These are phyloP conservation scores for Diogma glabrata DNA, from an alignment of 2,888 invertebrate genomes.

Conservation along the genomic window DNA sequence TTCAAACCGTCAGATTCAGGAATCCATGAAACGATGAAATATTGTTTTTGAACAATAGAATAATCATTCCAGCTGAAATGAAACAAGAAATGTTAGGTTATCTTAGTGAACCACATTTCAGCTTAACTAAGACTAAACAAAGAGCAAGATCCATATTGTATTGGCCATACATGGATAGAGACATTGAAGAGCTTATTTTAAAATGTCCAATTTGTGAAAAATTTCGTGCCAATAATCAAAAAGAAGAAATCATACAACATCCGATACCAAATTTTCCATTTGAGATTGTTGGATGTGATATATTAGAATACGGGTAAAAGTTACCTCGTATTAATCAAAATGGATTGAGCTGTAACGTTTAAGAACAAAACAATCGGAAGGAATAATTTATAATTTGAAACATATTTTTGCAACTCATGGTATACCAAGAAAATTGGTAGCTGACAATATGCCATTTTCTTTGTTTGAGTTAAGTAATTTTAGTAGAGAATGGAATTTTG, in stretches of 20 bases:
- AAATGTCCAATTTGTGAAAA: slow-evolving; percentile 8
- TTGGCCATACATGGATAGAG: no score
- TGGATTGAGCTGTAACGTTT: slow-evolving; percentile 14
- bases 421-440: slow-evolving; percentile 4
- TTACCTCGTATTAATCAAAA: slow-evolving; percentile 16
- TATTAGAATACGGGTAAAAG: slow-evolving; percentile 12
- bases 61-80: no score
- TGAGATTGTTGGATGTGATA: slow-evolving; percentile 12
- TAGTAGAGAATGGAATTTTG: background rate
- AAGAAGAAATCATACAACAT: slow-evolving; percentile 12
- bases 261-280: slow-evolving; percentile 8
- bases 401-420: slow-evolving; percentile 15
- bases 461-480: slow-evolving; percentile 1
- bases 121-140: background rate
- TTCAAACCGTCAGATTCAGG: no score
- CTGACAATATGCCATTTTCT: slow-evolving; percentile 11
- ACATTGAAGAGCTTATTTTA: no score
- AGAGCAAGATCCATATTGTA: slow-evolving; percentile 4
- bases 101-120: background rate
- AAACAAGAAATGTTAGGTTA: no score
- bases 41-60: no score
- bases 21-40: no score
- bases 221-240: background rate
- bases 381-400: slow-evolving; percentile 13
- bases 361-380: background rate